Percentiles rank a stretch among this genome's conserved stretches.
Evolutionary conservation across 1,140 invertebrate genomes (phyloP).

Genomic region (Euschistus heros): DNA sequence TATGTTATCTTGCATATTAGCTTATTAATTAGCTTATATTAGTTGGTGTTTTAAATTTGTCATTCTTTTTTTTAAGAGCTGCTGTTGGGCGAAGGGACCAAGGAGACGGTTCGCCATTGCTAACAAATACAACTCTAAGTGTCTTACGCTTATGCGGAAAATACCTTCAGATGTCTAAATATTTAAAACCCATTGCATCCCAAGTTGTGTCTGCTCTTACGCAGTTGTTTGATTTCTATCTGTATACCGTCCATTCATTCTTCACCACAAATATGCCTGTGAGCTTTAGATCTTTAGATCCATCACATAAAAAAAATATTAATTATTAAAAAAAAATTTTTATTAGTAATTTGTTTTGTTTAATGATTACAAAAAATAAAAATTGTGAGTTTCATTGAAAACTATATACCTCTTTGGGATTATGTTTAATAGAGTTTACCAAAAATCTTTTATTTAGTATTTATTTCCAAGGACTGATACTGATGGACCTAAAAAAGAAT

Average conservation of each 20-base stretch:
- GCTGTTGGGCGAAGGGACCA: not conserved
- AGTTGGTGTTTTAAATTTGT: not conserved
- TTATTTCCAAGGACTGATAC: no score
- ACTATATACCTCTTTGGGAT: no score
- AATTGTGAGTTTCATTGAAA: no score
- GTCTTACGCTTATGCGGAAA: slow-evolving; percentile 86
- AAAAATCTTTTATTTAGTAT: no score
- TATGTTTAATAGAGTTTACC: no score
- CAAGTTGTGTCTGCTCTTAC: slow-evolving; percentile 84
- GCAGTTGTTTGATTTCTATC: slow-evolving; percentile 92
- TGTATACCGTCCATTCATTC: slow-evolving; percentile 81
- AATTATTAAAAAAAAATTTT: no score
- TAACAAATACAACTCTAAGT: slow-evolving; percentile 89
- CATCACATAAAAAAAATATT: no score
- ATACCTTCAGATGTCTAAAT: slow-evolving; percentile 84
- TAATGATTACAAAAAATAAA: no score
- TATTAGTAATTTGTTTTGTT: no score
- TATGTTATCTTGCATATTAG: not conserved
- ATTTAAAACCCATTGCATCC: slow-evolving; percentile 81
- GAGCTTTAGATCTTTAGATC: slow-evolving; percentile 36
- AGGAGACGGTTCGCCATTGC: slow-evolving; percentile 39
- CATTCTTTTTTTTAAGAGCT: not conserved
- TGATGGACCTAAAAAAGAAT: no score
- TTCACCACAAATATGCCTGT: slow-evolving; percentile 64
- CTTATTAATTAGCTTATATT: not conserved